A percentile compares a stretch with the other conserved stretches of the same genome.
Evolutionary conservation across 2,113 vertebrate species (phyloP).

Genomic region (Eretmochelys imbricata): DNA sequence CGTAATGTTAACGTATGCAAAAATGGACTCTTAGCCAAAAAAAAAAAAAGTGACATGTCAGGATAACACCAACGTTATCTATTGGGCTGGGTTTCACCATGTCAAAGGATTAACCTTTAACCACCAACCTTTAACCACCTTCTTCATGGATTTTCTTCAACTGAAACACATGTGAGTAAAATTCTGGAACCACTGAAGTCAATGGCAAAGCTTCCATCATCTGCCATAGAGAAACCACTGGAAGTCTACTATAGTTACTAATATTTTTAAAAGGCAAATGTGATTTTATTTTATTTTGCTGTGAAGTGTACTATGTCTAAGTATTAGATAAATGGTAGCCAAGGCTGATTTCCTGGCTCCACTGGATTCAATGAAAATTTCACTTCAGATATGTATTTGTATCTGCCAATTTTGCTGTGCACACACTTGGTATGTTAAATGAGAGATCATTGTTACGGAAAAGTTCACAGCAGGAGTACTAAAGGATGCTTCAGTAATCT

Average conservation of each 20-base stretch:
- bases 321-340: background rate
- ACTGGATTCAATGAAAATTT: background rate
- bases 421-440: background rate
- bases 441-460: no score
- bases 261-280: background rate
- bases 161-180: background rate
- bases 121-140: background rate
- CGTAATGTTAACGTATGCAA: background rate
- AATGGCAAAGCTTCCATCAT: background rate
- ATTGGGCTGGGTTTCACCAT: background rate
- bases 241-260: background rate
- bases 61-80: background rate
- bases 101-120: background rate
- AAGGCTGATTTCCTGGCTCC: background rate
- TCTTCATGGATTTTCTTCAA: background rate
- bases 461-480: background rate
- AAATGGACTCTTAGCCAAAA: background rate
- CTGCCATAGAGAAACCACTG: accelerated
- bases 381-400: background rate
- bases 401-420: background rate
- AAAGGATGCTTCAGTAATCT: background rate
- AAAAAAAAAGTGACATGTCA: background rate
- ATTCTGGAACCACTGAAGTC: background rate
- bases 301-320: no score
- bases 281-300: background rate